A percentile compares a stretch with the other conserved stretches of the same genome.
Conservation (phyloP, 2,113 vertebrate genomes). For the Xiphorhynchus elegans region DNA sequence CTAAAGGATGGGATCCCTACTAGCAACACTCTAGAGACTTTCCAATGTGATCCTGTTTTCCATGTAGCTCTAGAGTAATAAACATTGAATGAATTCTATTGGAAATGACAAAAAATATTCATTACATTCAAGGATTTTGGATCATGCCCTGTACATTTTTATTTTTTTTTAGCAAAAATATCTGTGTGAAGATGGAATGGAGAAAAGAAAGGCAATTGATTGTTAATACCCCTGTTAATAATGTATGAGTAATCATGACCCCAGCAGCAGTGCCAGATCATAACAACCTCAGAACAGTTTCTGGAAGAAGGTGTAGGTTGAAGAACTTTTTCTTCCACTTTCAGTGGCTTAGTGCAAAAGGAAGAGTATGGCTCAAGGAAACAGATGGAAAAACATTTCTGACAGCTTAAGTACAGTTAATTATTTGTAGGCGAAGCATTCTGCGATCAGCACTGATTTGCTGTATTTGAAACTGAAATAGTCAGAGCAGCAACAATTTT, state of each 20-base stretch:
- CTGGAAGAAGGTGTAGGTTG: background rate
- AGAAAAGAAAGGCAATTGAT: background rate
- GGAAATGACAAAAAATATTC: background rate
- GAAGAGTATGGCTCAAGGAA: background rate
- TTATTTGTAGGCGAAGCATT: conserved; percentile 61
- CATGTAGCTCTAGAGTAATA: background rate
- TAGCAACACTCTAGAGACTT: background rate
- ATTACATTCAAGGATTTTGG: background rate
- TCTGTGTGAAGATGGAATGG: background rate
- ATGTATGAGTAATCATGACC: background rate
- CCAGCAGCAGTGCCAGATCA: background rate
- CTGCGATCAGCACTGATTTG: conserved; percentile 42
- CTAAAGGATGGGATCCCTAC: background rate
- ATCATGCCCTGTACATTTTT: rapidly evolving
- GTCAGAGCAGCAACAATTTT: conserved; percentile 49
- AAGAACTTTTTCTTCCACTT: background rate
- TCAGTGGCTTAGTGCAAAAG: background rate
- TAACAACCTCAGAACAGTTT: background rate
- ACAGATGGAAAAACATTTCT: conserved; percentile 24
- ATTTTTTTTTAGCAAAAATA: background rate
- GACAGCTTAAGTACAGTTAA: conserved; percentile 49
- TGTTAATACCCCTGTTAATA: background rate
- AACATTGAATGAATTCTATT: background rate
- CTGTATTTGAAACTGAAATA: conserved; percentile 47
- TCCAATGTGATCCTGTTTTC: background rate